Evolutionary conservation across 30 jellyfish, hydroid and myxozoan genomes (phyloP).

Genomic region (Catostylus mosaicus): DNA sequence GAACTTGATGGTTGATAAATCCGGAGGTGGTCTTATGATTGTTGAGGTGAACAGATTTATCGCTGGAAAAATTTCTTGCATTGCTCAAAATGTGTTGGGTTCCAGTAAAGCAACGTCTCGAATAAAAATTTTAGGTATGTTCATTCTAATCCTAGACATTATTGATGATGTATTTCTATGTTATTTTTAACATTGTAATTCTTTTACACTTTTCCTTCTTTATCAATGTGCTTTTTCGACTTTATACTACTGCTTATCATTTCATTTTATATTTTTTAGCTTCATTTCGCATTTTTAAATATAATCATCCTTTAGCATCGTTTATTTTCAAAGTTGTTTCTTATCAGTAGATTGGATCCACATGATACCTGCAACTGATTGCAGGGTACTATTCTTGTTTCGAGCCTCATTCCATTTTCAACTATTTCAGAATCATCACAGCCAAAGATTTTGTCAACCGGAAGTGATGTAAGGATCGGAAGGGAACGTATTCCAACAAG

Average conservation of each 20-base stretch:
- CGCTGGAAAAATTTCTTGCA: slow-evolving; percentile 82
- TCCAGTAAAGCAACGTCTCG: slow-evolving; percentile 51
- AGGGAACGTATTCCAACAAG: slow-evolving; percentile 31
- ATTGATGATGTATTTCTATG: neutral
- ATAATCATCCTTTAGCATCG: too few relatives aligned
- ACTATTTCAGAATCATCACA: slow-evolving; percentile 66
- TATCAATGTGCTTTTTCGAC: too few relatives aligned
- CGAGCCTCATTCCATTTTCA: neutral
- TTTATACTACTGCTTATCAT: too few relatives aligned
- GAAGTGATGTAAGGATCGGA: slow-evolving; percentile 54
- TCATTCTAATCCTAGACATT: neutral
- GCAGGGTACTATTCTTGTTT: neutral
- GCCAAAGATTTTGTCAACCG: slow-evolving; percentile 62
- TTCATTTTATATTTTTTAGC: too few relatives aligned
- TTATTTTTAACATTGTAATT: neutral
- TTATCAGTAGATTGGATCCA: too few relatives aligned
- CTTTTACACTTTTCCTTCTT: neutral
- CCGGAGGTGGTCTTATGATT: slow-evolving; percentile 78
- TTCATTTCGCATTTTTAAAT: too few relatives aligned
- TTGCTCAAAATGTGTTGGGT: slow-evolving; percentile 77
- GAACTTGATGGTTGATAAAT: slow-evolving; percentile 56
- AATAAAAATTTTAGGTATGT: slow-evolving; percentile 74
- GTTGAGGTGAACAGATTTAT: slow-evolving; percentile 51
- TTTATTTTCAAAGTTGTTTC: too few relatives aligned
- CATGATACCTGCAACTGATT: neutral